Evolutionary conservation across 2,113 vertebrate genomes (phyloP), one percentile per base, ranked within the genome.

Genomic region (Reinhardtius hippoglossoides): DNA sequence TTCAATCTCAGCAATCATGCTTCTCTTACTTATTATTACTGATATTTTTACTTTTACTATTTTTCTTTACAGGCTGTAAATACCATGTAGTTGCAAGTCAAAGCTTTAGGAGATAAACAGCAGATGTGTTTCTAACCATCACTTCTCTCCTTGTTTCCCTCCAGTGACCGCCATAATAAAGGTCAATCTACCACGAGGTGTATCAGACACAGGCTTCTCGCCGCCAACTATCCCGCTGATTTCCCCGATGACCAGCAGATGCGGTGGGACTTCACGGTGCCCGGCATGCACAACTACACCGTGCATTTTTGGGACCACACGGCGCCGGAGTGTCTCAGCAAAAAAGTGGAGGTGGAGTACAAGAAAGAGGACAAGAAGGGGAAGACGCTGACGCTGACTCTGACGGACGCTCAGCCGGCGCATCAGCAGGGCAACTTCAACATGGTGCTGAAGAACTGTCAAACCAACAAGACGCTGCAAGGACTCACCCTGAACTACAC

Each of bases 231-330:
- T 57, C 94, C 94, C 0, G 2, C 0, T 0, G 90, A 92, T 31
- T 96, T 97, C 58, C 96, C 96, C 0, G 87, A 94, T 54, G 88
- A 94, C 0, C 91, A 96, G 66, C 93, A 94, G 64, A 96, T 97
- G 94, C 95, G 90, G 0, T 99, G 97, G 97, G 92, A 95, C 79
- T 97, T 99, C 21, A 67, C 79, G 0, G 27, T 98, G 12, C 96
- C 96, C 0, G 74, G 86, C 1, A 95, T 86, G 83, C 93, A 98
- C 91, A 95, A 97, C 90, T 96, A 96, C 54, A 94, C 92, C 0
- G 84, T 99, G 50, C 59, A 64, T 14, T 95, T 97, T 78, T 87
- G 80, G 48, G 82, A 91, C 2, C 91, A 95, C 84, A 95, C 80
- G 0, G 56, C 85, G 20, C 96, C 97, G 12, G 93, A 94, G 46